Base-by-base conservation (phyloP, 2,113 vertebrate genomes). In the Progne subis region DNA sequence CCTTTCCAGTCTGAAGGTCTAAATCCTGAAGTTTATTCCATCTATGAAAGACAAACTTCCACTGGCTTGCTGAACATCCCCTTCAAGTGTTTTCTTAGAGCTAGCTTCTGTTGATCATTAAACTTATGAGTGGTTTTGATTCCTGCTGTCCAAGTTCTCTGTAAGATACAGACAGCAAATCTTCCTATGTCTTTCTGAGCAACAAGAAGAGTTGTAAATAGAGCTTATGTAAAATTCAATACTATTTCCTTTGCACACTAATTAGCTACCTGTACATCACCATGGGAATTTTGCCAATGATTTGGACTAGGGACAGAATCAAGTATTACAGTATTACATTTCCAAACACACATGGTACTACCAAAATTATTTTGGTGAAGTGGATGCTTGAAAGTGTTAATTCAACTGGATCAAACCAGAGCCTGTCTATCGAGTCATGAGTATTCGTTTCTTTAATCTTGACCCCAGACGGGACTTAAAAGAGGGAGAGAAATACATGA, bases 71-170 rank as follows among this genome's bases (percentile, higher is more conserved):
- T 92, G 77, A 82, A 52, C n/a, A n/a, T 70, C 64, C 43, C 6
- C 32, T 89, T 65, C 3, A 1, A 55, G 34, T 86, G 75, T 88
- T 95, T 93, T 60, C 80, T 91, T 50, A 47, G 59, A 80, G 24
- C 28, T 70, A 56, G 24, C 67, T 86, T 90, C 87, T 92, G 88
- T 96, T 92, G 90, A 94, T 90, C 71, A 96, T 96, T 96, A 93
- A 96, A 49, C 60, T 53, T 86, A 20, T 25, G 34, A 82, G 69
- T 53, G 67, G 16, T 76, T 94, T 76, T 57, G n/a, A 88, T 65
- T 6, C 18, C 47, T 5, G 2, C 29, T 5, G 25, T 28, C 32
- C 41, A 85, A 81, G 34, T 64, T 59, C 12, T 76, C 19, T 13
- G 0, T 25, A 41, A 95, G 26, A 61, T 49, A 21, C 50, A 74